phyloP scores from a whole-genome alignment of 2,888 invertebrate species.

The Pterostichus madidus region DNA sequence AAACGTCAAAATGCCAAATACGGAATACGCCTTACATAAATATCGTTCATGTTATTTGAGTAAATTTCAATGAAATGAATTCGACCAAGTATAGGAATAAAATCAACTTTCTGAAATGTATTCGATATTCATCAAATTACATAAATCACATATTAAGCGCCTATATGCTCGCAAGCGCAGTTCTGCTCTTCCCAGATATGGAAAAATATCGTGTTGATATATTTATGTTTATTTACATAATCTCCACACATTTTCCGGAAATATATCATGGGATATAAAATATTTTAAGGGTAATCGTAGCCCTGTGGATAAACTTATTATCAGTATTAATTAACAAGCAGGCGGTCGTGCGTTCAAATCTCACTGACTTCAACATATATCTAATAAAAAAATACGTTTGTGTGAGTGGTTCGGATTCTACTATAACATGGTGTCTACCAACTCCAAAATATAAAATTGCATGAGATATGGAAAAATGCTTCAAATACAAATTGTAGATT shows the following conservation, averaged over 20 bases:
- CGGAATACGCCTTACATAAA: conserved; percentile 17
- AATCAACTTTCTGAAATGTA: conserved; percentile 24
- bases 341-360: too few species aligned
- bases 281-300: too few species aligned
- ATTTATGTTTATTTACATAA: conserved; percentile 34
- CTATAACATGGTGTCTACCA: too few species aligned
- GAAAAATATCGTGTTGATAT: conserved; percentile 5
- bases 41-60: conserved; percentile 19
- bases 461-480: too few species aligned
- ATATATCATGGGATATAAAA: not conserved
- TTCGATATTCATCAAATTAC: conserved; percentile 12
- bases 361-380: too few species aligned
- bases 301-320: too few species aligned
- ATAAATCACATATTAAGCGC: conserved; percentile 33
- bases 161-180: conserved; percentile 3
- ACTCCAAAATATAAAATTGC: too few species aligned
- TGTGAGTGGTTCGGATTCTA: too few species aligned
- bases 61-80: conserved; percentile 26
- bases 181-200: conserved; percentile 13
- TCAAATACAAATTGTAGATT: too few species aligned
- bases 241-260: conserved; percentile 3
- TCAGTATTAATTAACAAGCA: too few species aligned
- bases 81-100: conserved; percentile 8
- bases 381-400: too few species aligned
- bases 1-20: not conserved